A percentile compares a stretch with the other conserved stretches of the same genome.
Conservation (phyloP, 1,140 invertebrate species). For the Coenobita brevimanus region DNA sequence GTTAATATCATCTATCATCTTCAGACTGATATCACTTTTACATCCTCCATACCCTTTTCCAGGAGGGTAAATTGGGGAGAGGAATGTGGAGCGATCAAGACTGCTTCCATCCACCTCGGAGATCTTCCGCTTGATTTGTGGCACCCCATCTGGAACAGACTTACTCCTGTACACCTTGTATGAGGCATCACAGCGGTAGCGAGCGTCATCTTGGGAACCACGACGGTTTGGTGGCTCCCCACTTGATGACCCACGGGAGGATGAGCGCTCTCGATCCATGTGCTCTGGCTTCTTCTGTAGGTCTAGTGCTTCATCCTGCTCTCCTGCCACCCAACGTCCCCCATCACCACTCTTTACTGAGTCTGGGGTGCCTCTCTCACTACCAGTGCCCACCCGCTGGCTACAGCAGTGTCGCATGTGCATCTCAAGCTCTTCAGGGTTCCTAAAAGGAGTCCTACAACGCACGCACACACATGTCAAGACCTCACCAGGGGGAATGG, state of each 20-base stretch:
- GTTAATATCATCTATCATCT: constrained; percentile 41
- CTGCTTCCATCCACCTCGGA: constrained; percentile 62
- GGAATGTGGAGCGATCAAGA: constrained; percentile 41
- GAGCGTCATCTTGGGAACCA: constrained; percentile 31
- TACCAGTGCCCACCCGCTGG: constrained; percentile 80
- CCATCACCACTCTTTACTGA: constrained; percentile 83
- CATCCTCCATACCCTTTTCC: constrained; percentile 34
- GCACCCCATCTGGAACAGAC: constrained; percentile 31
- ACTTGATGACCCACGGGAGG: constrained; percentile 36
- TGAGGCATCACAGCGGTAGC: constrained; percentile 21
- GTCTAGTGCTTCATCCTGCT: constrained; percentile 57
- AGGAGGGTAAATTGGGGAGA: constrained; percentile 33
- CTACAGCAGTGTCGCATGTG: constrained; percentile 83
- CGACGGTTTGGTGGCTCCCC: constrained; percentile 17
- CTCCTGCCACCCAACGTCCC: constrained; percentile 77
- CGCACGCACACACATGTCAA: constrained; percentile 69
- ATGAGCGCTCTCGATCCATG: constrained; percentile 17
- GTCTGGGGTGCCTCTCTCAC: constrained; percentile 79
- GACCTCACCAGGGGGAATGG: constrained; percentile 76
- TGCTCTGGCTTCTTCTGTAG: constrained; percentile 43
- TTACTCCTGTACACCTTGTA: constrained; percentile 43
- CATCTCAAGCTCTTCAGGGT: constrained; percentile 81
- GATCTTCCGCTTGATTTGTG: constrained; percentile 71
- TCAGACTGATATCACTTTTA: constrained; percentile 43
- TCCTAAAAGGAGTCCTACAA: constrained; percentile 76